A percentile compares a stretch with the other conserved stretches of the same genome.
phyloP scores from a whole-genome alignment of 2,888 invertebrate genomes.

The Mythimna loreyi region DNA sequence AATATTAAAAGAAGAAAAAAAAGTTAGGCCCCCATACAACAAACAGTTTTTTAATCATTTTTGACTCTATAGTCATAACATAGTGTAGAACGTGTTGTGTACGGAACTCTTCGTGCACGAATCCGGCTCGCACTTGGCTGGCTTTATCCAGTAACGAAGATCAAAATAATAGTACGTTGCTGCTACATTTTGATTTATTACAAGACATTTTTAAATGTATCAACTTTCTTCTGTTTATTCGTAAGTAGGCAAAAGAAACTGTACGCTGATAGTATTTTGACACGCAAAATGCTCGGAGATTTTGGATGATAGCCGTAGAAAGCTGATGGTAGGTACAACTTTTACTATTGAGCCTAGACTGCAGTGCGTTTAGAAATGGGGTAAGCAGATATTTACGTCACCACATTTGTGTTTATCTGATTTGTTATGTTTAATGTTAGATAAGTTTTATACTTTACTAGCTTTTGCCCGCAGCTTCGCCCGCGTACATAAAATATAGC shows the following conservation, averaged over 20 bases:
- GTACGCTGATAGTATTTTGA: constrained; percentile 34
- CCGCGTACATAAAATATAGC: too few species aligned
- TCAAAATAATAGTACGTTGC: constrained; percentile 25
- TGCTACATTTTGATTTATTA: constrained; percentile 26
- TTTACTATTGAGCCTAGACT: constrained; percentile 29
- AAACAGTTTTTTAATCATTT: too few species aligned
- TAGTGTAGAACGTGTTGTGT: too few species aligned
- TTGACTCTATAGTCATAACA: too few species aligned
- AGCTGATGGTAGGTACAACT: constrained; percentile 39
- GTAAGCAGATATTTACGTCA: too few species aligned
- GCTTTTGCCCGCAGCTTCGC: too few species aligned
- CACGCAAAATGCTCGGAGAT: constrained; percentile 53
- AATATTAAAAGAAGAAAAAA: too few species aligned
- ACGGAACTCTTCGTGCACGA: too few species aligned
- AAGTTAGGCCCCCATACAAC: too few species aligned
- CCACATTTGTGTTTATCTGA: not conserved
- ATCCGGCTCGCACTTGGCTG: too few species aligned
- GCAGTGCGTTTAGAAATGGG: not conserved
- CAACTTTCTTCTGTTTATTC: constrained; percentile 48
- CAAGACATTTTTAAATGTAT: constrained; percentile 29
- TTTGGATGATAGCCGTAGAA: constrained; percentile 51
- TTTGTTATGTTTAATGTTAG: too few species aligned
- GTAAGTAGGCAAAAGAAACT: constrained; percentile 56
- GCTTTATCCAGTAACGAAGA: constrained; percentile 6
- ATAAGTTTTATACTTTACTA: too few species aligned